Percentiles rank a stretch among this genome's conserved stretches.
Evolutionary conservation across 2,797 vertebrate species (phyloP).

Genomic region (Pachyuromys duprasi): DNA sequence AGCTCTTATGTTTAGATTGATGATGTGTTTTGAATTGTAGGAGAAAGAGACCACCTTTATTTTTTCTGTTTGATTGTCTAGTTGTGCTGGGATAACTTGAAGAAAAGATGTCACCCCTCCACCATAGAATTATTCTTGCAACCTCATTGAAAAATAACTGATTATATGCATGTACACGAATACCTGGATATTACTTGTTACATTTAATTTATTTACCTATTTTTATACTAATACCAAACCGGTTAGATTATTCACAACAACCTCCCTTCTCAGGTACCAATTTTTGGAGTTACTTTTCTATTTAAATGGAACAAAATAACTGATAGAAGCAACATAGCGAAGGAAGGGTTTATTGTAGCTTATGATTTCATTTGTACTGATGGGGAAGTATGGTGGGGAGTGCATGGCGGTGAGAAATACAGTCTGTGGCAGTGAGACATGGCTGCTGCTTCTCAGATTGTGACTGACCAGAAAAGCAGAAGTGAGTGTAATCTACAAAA

Average conservation of each 20-base stretch:
- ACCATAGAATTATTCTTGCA: neutral
- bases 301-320: neutral
- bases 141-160: neutral
- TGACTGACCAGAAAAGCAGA: neutral
- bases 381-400: neutral
- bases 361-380: neutral
- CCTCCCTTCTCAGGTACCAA: neutral
- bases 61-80: neutral
- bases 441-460: neutral
- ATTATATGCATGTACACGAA: neutral
- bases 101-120: neutral
- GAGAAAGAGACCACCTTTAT: neutral
- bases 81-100: neutral
- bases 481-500: neutral
- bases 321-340: neutral
- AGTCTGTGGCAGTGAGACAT: neutral
- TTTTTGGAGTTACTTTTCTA: neutral
- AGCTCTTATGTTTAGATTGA: neutral
- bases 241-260: neutral
- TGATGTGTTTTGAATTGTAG: conserved; percentile 9
- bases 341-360: neutral
- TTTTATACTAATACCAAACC: neutral
- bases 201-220: neutral
- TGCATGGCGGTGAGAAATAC: too few relatives aligned
- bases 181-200: neutral